These are phyloP conservation scores for Ailurus styani DNA, from an alignment of 2,113 vertebrate genomes.

Conservation along the genomic window DNA sequence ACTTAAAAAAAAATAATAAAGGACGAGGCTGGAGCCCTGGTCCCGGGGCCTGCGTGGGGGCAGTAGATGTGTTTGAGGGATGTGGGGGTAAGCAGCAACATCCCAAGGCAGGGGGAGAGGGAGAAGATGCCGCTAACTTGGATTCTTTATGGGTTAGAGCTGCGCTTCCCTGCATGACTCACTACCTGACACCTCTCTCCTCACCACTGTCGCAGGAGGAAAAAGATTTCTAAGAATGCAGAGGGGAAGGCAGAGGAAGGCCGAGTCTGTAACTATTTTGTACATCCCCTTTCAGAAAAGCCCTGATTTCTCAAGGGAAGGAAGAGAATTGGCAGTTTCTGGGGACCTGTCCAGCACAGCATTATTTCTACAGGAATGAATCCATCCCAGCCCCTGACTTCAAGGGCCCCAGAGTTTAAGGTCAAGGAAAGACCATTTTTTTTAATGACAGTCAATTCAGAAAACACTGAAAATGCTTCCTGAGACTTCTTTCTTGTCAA, in stretches of 20 bases:
- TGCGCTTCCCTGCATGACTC: not conserved
- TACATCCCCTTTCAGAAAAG: not conserved
- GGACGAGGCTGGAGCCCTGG: not conserved
- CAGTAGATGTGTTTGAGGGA: fast-evolving
- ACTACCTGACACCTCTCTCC: not conserved
- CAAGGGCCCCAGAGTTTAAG: not conserved
- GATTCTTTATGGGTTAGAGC: fast-evolving
- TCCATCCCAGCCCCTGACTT: not conserved
- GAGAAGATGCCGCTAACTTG: not conserved
- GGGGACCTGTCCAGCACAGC: not conserved
- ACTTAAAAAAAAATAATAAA: not conserved
- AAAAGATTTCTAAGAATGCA: not conserved
- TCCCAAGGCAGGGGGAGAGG: too few species aligned
- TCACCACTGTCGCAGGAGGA: too few species aligned
- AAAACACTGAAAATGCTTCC: not conserved
- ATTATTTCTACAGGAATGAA: not conserved
- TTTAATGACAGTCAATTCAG: not conserved
- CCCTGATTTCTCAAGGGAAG: not conserved
- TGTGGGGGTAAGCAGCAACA: not conserved
- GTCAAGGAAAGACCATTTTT: too few species aligned
- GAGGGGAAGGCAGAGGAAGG: not conserved
- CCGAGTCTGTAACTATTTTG: not conserved
- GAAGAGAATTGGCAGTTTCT: not conserved
- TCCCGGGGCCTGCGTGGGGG: not conserved
- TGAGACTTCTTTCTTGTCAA: not conserved